Conservation (phyloP, 2,113 vertebrate genomes). For the Toxotes jaculatrix region DNA sequence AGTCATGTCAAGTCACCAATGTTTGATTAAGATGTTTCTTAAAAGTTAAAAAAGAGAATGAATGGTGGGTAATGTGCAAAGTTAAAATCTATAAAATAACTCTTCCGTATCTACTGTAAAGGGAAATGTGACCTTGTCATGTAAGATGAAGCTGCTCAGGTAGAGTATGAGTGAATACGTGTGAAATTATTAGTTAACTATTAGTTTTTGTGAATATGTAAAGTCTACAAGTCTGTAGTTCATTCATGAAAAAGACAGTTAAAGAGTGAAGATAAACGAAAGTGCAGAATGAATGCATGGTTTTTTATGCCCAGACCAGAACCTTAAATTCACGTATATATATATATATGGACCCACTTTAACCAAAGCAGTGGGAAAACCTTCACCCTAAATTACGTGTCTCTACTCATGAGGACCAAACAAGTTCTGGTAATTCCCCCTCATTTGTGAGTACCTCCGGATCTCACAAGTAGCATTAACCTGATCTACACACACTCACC, state of each 20-base stretch:
- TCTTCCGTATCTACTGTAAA: background rate
- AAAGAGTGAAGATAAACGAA: too few relatives aligned
- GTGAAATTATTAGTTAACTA: too few relatives aligned
- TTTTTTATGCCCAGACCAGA: background rate
- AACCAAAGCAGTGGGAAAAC: slow-evolving; percentile 3
- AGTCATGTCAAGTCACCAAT: background rate
- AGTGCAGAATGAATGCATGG: too few relatives aligned
- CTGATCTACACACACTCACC: slow-evolving; percentile 18
- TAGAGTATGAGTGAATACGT: background rate
- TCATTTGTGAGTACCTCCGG: background rate
- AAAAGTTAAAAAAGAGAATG: background rate
- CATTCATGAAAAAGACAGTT: too few relatives aligned
- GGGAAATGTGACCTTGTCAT: background rate
- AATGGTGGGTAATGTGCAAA: background rate
- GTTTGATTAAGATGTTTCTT: too few relatives aligned
- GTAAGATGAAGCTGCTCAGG: too few relatives aligned
- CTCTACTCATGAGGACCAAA: too few relatives aligned
- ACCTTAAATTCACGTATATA: background rate
- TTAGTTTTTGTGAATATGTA: too few relatives aligned
- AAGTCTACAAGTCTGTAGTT: too few relatives aligned
- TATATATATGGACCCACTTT: background rate
- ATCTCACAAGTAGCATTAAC: slow-evolving; percentile 18
- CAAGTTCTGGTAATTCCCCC: background rate
- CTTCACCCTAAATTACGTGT: background rate
- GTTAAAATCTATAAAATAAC: background rate